Evolutionary conservation across 2,888 invertebrate species (phyloP).

Genomic region (Hemithea aestivaria): DNA sequence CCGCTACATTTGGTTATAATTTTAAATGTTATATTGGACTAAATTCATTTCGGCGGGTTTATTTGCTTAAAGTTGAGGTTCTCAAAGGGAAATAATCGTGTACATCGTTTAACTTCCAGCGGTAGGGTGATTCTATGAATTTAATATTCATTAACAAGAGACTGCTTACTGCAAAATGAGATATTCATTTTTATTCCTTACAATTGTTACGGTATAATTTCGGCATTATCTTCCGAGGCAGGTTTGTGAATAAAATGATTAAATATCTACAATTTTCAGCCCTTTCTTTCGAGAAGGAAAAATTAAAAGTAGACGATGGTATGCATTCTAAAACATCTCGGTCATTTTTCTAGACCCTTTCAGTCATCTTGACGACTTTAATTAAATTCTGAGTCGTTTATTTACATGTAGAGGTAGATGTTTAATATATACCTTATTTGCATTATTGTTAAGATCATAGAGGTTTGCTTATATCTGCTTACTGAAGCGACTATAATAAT

Average conservation of each 20-base stretch:
- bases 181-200: constrained; percentile 63
- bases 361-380: constrained; percentile 2
- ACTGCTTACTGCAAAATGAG: constrained; percentile 51
- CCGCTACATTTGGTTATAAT: not conserved
- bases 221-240: constrained; percentile 57
- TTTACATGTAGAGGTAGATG: no score
- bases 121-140: constrained; percentile 26
- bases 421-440: no score
- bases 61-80: constrained; percentile 4
- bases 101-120: constrained; percentile 9
- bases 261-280: constrained; percentile 59
- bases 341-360: constrained; percentile 18
- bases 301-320: constrained; percentile 29
- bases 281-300: constrained; percentile 31
- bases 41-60: constrained; percentile 6
- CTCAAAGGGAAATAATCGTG: constrained; percentile 9
- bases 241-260: constrained; percentile 64
- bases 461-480: no score
- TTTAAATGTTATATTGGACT: not conserved
- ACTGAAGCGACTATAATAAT: no score
- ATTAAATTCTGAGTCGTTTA: constrained; percentile 4
- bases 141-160: constrained; percentile 50
- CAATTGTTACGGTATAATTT: constrained; percentile 67
- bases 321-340: constrained; percentile 33
- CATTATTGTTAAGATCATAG: no score